Conservation (phyloP, 1,140 invertebrate species). For the Sycobia sp. region DNA sequence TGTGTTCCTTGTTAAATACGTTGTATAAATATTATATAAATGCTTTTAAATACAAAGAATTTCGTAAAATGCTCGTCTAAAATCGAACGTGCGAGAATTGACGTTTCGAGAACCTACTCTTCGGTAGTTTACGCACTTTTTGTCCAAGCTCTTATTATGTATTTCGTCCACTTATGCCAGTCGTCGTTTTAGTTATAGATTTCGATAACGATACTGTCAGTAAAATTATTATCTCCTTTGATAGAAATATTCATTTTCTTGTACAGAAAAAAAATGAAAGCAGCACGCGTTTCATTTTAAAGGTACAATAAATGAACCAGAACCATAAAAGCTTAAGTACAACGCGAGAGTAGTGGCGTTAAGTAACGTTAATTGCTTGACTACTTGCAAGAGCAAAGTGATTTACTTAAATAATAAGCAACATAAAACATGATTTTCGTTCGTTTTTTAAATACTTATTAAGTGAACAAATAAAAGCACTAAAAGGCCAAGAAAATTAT, state of each 20-base stretch:
- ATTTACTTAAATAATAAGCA: constrained; percentile 21
- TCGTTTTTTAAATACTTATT: neutral
- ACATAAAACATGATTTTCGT: constrained; percentile 12
- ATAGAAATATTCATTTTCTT: neutral
- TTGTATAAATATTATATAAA: constrained; percentile 39
- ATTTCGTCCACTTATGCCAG: neutral
- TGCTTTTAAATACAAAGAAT: constrained; percentile 44
- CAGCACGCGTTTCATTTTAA: constrained; percentile 31
- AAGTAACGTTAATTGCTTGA: constrained; percentile 43
- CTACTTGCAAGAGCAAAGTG: constrained; percentile 11
- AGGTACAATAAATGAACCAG: constrained; percentile 17
- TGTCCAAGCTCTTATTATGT: neutral
- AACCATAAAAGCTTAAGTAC: constrained; percentile 39
- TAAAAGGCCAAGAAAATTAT: constrained; percentile 24
- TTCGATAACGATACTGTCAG: neutral
- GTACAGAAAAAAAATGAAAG: constrained; percentile 2
- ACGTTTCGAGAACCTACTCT: constrained; percentile 19
- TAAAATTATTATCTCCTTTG: neutral
- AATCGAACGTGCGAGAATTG: constrained; percentile 33
- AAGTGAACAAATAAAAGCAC: constrained; percentile 31
- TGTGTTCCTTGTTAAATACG: constrained; percentile 15
- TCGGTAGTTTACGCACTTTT: constrained; percentile 16
- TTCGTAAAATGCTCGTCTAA: constrained; percentile 42
- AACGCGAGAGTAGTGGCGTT: constrained; percentile 39
- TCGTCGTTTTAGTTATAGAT: constrained; percentile 4